Evolutionary conservation across 2,113 vertebrate species (phyloP), one percentile per base, ranked within the genome.

Genomic region (Lophotis ruficrista): DNA sequence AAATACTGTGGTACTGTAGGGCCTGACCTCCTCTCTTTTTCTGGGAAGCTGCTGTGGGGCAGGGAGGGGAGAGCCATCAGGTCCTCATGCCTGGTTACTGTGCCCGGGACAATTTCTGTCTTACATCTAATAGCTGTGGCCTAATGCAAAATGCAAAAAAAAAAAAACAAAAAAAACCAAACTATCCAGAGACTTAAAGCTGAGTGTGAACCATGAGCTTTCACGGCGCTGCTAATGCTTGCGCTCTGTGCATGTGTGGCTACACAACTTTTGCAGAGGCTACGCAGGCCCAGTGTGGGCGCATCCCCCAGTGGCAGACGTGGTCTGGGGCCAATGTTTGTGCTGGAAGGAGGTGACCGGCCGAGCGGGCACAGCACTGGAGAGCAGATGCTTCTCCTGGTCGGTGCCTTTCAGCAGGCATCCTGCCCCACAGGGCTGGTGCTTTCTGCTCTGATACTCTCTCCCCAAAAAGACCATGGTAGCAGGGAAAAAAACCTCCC

Each of bases 291-390:
- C 43, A 57, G 30, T 7, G 22, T 31, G 41, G 24, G 24, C 38
- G 11, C 38, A 61, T 68, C 5, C 9, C 33, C 25, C 38, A 28
- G 73, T 19, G 70, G 38, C 35, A 87, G 57, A 51, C 0, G 1
- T n/a, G 27, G 10, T 48, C 24, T 64, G 33, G 27, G 20, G 8
- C 28, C 43, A 37, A 7, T 0, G 1, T 38, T 38, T 58, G 16
- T 88, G n/a, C 83, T 58, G 27, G 68, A 76, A 76, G 48, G 9
- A 78, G 35, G 57, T 2, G 4, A 48, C 30, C 4, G 2, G 7
- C 9, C 79, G 65, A 90, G 38, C 0, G 2, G 43, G 27, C 53
- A 56, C 0, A 1, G n/a, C 33, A 9, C 60, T 14, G 15, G 23
- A 75, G 20, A 53, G 27, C 19, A 87, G 10, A 51, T 25, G 11